Percentiles rank a stretch among this genome's conserved stretches.
Evolutionary conservation across 92 coral and sea anemone genomes (phyloP).

Genomic region (Montipora capitata): DNA sequence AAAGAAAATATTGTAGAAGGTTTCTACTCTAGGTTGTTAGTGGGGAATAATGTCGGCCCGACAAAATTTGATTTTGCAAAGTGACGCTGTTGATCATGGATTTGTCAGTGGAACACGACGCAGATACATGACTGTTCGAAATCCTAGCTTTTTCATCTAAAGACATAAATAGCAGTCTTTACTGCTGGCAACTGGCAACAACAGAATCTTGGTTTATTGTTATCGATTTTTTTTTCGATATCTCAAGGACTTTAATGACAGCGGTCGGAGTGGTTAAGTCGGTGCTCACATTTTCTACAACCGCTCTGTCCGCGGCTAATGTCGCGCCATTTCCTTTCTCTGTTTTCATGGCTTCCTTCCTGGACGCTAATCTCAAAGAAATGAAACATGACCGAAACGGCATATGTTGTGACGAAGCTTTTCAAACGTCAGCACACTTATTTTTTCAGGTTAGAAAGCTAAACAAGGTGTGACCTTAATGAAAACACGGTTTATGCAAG

Average conservation of each 20-base stretch:
- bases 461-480: slow-evolving; percentile 57
- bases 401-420: slow-evolving; percentile 22
- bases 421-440: slow-evolving; percentile 27
- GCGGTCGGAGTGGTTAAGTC: slow-evolving; percentile 78
- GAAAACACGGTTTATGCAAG: slow-evolving; percentile 21
- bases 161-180: background rate
- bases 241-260: slow-evolving; percentile 91
- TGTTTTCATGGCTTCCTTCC: slow-evolving; percentile 78
- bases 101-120: background rate
- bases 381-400: slow-evolving; percentile 32
- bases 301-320: slow-evolving; percentile 40
- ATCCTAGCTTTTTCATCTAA: background rate
- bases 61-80: background rate
- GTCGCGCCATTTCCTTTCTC: slow-evolving; percentile 71
- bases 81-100: background rate
- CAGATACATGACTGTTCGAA: background rate
- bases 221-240: slow-evolving; percentile 87
- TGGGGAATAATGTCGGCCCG: background rate
- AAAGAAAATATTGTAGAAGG: background rate
- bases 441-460: slow-evolving; percentile 46
- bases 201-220: slow-evolving; percentile 76
- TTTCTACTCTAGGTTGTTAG: background rate
- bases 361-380: slow-evolving; percentile 49
- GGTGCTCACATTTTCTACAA: slow-evolving; percentile 44
- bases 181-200: slow-evolving; percentile 52